phyloP scores from a whole-genome alignment of 2,113 vertebrate species.

The Zingel zingel region DNA sequence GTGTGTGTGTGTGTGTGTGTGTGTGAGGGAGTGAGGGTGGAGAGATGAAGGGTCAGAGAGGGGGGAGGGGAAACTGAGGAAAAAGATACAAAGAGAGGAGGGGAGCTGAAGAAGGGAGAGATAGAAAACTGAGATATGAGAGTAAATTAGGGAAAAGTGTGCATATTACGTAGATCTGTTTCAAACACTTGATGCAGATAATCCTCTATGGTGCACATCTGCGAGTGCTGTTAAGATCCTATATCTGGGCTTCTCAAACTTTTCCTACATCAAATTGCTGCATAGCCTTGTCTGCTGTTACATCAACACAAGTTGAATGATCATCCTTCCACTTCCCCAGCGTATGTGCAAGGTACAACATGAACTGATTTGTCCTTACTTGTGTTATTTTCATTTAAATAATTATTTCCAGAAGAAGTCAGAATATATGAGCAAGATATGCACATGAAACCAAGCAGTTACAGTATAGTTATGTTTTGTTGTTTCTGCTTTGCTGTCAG shows the following conservation, averaged over 20 bases:
- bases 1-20: background rate
- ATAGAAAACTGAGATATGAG: conserved; percentile 76
- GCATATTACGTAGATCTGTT: conserved; percentile 70
- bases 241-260: background rate
- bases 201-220: background rate
- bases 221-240: background rate
- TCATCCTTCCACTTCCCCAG: background rate
- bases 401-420: background rate
- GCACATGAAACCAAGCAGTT: background rate
- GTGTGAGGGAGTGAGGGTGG: conserved; percentile 53
- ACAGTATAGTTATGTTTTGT: background rate
- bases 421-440: too few relatives aligned
- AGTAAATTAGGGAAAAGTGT: conserved; percentile 78
- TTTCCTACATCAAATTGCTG: background rate
- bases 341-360: background rate
- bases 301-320: background rate
- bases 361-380: background rate
- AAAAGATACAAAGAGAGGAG: conserved; percentile 9
- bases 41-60: conserved; percentile 52
- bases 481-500: background rate
- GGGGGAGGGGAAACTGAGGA: conserved; percentile 45
- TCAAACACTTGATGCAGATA: conserved; percentile 20
- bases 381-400: background rate
- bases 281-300: background rate
- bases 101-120: conserved; percentile 63